These are phyloP conservation scores for Coecobrya sp. DNA, from an alignment of 2,888 invertebrate species.

Conservation along the genomic window DNA sequence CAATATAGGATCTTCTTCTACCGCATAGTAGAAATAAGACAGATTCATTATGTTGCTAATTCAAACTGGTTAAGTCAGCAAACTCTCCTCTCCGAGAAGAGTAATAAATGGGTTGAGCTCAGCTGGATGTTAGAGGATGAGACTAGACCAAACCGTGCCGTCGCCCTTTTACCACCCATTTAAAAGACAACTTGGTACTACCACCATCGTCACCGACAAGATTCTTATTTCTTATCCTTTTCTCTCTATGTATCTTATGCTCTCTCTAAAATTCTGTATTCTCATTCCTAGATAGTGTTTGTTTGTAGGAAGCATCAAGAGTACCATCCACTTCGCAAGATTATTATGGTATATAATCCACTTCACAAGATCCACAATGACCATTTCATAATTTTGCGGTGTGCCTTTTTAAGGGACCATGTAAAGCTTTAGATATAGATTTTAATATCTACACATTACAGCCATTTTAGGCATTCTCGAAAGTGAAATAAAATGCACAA, in stretches of 20 bases:
- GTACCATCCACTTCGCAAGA: background rate
- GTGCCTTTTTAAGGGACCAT: constrained; percentile 18
- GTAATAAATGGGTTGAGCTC: constrained; percentile 77
- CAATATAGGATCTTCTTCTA: background rate
- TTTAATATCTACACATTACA: constrained; percentile 12
- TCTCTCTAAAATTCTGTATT: background rate
- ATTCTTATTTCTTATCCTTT: constrained; percentile 29
- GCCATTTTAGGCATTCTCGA: background rate
- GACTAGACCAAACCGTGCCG: constrained; percentile 6
- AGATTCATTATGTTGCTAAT: constrained; percentile 75
- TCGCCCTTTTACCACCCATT: constrained; percentile 73
- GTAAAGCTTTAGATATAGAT: constrained; percentile 12
- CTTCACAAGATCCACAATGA: background rate
- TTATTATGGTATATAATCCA: background rate
- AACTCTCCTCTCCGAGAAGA: constrained; percentile 61
- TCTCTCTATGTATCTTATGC: background rate
- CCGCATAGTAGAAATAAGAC: background rate
- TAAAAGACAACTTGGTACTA: constrained; percentile 41
- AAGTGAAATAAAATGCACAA: constrained; percentile 17
- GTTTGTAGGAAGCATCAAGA: background rate
- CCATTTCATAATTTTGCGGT: constrained; percentile 14
- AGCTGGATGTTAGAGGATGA: constrained; percentile 63
- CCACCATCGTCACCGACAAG: background rate
- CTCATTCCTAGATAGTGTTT: background rate
- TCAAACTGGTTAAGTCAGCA: constrained; percentile 76